These are phyloP conservation scores for Orthonyx spaldingii DNA, from an alignment of 2,113 vertebrate species.

Conservation along the genomic window DNA sequence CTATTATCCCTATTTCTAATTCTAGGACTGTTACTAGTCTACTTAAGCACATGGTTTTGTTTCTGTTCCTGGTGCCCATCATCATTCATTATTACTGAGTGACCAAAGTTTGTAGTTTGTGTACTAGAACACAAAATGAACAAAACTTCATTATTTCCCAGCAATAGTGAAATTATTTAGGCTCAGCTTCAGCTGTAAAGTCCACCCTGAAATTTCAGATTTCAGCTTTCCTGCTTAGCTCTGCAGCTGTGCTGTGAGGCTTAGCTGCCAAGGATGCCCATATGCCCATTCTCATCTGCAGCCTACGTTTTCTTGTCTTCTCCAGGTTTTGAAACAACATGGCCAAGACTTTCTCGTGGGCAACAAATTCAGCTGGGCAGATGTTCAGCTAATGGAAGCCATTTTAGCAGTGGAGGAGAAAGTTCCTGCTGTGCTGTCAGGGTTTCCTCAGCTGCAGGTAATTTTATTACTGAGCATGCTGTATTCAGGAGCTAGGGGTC, in stretches of 20 bases:
- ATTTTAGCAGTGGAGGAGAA: slow-evolving; percentile 84
- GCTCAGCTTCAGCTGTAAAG: not conserved
- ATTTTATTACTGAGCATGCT: not conserved
- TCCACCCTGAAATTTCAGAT: not conserved
- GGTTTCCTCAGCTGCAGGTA: slow-evolving; percentile 81
- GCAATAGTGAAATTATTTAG: not conserved
- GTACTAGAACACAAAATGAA: not conserved
- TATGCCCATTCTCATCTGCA: not conserved
- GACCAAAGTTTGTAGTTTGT: not conserved
- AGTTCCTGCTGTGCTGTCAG: slow-evolving; percentile 62
- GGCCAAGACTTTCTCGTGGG: slow-evolving; percentile 78
- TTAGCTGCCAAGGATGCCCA: not conserved
- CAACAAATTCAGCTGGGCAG: slow-evolving; percentile 77
- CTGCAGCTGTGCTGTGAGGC: not conserved
- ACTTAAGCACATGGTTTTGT: accelerated
- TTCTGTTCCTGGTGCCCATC: not conserved
- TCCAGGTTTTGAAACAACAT: slow-evolving; percentile 70
- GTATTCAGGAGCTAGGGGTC: not conserved
- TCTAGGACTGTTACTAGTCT: not conserved
- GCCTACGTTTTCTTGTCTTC: not conserved
- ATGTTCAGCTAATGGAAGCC: slow-evolving; percentile 80
- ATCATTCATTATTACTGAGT: not conserved
- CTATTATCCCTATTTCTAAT: not conserved
- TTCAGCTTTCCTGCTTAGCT: not conserved
- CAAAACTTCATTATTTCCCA: not conserved